phyloP scores from a whole-genome alignment of 2,888 invertebrate genomes.

The Gryllus longicercus region DNA sequence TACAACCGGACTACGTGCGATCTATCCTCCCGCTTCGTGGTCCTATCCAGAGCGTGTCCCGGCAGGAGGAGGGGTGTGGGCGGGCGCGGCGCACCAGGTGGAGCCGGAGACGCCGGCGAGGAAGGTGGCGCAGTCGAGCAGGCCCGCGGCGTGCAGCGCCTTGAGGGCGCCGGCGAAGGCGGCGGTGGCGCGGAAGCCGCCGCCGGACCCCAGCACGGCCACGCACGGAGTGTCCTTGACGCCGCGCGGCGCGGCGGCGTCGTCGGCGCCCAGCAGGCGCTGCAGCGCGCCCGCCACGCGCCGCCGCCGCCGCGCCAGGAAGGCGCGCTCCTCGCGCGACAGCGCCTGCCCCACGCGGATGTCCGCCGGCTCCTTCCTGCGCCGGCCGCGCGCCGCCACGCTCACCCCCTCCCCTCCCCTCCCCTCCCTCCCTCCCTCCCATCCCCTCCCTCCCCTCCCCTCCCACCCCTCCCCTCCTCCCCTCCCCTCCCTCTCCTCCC shows the following conservation, averaged over 20 bases:
- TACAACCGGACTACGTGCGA: no score
- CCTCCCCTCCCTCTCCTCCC: no score
- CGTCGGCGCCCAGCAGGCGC: constrained; percentile 43
- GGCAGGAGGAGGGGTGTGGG: no score
- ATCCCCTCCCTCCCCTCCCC: no score
- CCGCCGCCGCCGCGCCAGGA: constrained; percentile 42
- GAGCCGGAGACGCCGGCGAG: constrained; percentile 48
- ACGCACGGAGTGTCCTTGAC: constrained; percentile 46
- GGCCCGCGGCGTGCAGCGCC: constrained; percentile 45
- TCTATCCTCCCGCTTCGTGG: no score
- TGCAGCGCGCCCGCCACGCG: constrained; percentile 43
- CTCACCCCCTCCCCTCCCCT: no score
- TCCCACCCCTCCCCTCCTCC: no score
- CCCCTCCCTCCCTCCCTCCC: no score
- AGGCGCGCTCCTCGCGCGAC: constrained; percentile 47
- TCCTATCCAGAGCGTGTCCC: neutral
- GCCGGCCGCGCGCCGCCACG: neutral
- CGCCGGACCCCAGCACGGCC: constrained; percentile 49
- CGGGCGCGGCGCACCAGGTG: constrained; percentile 45
- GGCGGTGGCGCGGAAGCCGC: constrained; percentile 50
- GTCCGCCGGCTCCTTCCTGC: constrained; percentile 44
- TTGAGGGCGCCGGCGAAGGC: constrained; percentile 47
- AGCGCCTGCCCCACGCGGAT: constrained; percentile 47
- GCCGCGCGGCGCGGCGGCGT: constrained; percentile 21
- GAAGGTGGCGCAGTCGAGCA: constrained; percentile 47